A percentile compares a stretch with the other conserved stretches of the same genome.
Evolutionary conservation across 2,113 vertebrate species (phyloP).

Genomic region (Gymnogyps californianus): DNA sequence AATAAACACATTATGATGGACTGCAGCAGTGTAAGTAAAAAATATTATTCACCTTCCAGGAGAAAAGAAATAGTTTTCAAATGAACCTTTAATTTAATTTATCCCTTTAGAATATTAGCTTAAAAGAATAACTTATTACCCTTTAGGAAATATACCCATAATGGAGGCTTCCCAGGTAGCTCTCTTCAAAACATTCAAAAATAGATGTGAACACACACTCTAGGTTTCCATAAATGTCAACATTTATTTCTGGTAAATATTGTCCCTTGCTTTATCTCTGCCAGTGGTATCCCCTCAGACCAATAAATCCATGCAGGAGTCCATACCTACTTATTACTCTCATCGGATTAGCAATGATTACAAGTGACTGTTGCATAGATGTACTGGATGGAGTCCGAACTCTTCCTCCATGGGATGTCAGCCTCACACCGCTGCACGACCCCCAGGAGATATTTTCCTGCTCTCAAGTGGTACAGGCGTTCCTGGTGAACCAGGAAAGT

Average conservation of each 20-base stretch:
- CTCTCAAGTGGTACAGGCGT: fast-evolving
- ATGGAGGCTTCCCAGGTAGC: background rate
- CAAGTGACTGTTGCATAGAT: background rate
- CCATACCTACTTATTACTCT: background rate
- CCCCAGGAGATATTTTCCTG: background rate
- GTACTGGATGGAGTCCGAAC: background rate
- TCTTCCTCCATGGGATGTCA: background rate
- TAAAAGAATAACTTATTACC: background rate
- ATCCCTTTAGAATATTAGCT: background rate
- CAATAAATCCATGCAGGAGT: conserved; percentile 1
- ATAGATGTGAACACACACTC: background rate
- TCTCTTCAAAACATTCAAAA: background rate
- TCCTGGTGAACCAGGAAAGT: background rate
- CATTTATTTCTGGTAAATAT: background rate
- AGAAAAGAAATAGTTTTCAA: conserved; percentile 14
- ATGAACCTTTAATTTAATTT: conserved; percentile 39
- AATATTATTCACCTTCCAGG: conserved; percentile 6
- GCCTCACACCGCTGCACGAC: background rate
- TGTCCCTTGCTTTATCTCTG: background rate
- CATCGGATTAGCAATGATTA: background rate
- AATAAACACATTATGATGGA: conserved; percentile 3
- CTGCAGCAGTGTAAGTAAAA: background rate
- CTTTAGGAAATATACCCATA: background rate
- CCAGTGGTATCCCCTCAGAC: background rate
- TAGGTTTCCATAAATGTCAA: background rate